Evolutionary conservation across 2,888 invertebrate species (phyloP).

Genomic region (Tineola bisselliella): DNA sequence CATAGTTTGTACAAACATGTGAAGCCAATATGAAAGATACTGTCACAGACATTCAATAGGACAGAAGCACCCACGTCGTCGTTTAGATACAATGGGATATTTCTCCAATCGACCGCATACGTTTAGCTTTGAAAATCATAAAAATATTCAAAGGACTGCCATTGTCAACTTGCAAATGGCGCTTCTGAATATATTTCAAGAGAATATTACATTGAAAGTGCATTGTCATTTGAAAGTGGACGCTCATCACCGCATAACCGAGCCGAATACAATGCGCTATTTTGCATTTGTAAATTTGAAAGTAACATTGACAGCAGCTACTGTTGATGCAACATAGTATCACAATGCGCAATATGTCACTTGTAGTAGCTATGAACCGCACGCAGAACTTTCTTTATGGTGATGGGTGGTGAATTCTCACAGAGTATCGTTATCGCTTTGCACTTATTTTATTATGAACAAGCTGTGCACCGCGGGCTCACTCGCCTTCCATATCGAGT

Average conservation of each 20-base stretch:
- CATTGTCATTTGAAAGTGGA: neutral
- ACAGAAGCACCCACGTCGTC: slow-evolving; percentile 11
- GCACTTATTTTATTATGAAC: neutral
- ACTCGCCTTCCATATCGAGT: no score
- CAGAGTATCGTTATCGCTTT: neutral
- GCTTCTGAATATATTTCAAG: no score
- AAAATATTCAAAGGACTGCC: neutral
- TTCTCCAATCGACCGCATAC: slow-evolving; percentile 8
- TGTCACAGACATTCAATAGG: neutral
- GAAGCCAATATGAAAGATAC: neutral
- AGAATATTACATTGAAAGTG: no score
- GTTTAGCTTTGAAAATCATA: slow-evolving; percentile 7
- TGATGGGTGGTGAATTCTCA: neutral
- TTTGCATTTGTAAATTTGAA: slow-evolving; percentile 55
- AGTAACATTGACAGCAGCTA: slow-evolving; percentile 51
- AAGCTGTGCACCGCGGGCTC: no score
- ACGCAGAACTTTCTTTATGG: neutral
- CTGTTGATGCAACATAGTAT: slow-evolving; percentile 54
- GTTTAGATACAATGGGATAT: slow-evolving; percentile 7
- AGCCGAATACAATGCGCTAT: slow-evolving; percentile 48
- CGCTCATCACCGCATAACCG: neutral
- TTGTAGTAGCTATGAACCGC: neutral
- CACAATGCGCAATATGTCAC: slow-evolving; percentile 9
- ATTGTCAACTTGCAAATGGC: neutral
- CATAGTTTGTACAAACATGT: no score